phyloP scores from a whole-genome alignment of 2,888 invertebrate genomes.

The Melieria crassipennis region DNA sequence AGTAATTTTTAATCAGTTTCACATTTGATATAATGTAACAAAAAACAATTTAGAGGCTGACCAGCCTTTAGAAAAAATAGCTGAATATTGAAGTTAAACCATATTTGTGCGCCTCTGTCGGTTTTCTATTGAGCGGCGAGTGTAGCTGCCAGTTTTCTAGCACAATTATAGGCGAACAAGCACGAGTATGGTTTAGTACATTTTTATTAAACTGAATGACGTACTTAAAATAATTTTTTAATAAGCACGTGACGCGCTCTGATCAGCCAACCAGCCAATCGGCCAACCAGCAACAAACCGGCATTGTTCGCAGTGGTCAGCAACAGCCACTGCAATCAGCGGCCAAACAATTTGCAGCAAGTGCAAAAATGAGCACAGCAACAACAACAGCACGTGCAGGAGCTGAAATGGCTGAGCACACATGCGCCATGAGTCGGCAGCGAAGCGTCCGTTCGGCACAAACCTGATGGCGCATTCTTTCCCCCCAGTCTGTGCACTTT shows the following conservation, averaged over 20 bases:
- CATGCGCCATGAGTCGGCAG: neutral
- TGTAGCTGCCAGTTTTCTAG: constrained; percentile 18
- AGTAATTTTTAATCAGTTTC: no score
- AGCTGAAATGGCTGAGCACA: neutral
- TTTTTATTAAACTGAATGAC: constrained; percentile 61
- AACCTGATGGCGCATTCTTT: neutral
- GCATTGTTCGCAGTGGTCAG: neutral
- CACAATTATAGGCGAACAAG: constrained; percentile 28
- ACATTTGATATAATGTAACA: no score
- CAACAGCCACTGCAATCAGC: no score
- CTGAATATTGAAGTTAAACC: neutral
- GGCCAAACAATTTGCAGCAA: neutral
- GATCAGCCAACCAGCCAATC: constrained; percentile 12
- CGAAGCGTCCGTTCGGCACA: neutral
- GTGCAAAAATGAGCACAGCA: neutral
- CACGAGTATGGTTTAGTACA: constrained; percentile 41
- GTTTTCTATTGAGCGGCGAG: no score
- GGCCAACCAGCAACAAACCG: neutral
- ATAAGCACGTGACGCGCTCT: constrained; percentile 59
- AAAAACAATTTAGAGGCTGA: no score
- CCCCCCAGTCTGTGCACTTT: neutral
- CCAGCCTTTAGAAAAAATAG: neutral
- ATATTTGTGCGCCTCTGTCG: neutral
- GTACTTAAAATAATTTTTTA: constrained; percentile 65
- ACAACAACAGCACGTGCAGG: neutral